Base-by-base conservation (phyloP, 1,140 invertebrate genomes). In the Trichomalopsis sarcophagae region DNA sequence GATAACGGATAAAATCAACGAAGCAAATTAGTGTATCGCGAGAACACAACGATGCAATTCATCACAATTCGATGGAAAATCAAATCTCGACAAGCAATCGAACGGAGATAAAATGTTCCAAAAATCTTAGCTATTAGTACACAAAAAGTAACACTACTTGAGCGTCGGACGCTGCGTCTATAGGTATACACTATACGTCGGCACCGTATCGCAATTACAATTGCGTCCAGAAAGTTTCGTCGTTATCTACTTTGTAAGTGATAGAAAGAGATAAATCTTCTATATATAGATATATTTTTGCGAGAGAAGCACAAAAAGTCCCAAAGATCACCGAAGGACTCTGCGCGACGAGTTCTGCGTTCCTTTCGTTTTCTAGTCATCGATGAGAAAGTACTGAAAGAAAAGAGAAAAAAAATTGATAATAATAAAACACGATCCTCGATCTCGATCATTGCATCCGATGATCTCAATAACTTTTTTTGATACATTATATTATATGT, bases 281-380 rank as follows among this genome's bases (percentile, higher is more conserved):
- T 90, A 89, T 90, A 86, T 85, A 11, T 10, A 11, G 21, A n/a
- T n/a, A 40, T 83, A 83, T 76, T 76, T 83, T 69, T 76, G 36
- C 62, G 76, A 84, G 66, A 84, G 2, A 84, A 80, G n/a, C 83
- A 85, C 55, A 85, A 85, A 85, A 33, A 78, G 74, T 40, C 77
- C 84, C 84, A 85, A 85, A 85, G 84, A 87, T 85, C 33, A 77
- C 80, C 87, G 74, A 84, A 84, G 68, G 74, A 80, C 76, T 81
- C 71, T 66, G 3, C 17, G 3, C 17, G 7, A 21, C 33, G 40
- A 36, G 79, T 82, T 69, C 85, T 89, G 81, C 87, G 91, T 92
- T 91, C 91, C 91, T 91, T 89, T 89, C 78, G 80, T 88, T 86
- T 91, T 93, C 91, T 93, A 93, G 91, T 93, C 91, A 93, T 82